Evolutionary conservation across 2,797 vertebrate genomes (phyloP), one percentile per base, ranked within the genome.

Genomic region (Allobates femoralis): DNA sequence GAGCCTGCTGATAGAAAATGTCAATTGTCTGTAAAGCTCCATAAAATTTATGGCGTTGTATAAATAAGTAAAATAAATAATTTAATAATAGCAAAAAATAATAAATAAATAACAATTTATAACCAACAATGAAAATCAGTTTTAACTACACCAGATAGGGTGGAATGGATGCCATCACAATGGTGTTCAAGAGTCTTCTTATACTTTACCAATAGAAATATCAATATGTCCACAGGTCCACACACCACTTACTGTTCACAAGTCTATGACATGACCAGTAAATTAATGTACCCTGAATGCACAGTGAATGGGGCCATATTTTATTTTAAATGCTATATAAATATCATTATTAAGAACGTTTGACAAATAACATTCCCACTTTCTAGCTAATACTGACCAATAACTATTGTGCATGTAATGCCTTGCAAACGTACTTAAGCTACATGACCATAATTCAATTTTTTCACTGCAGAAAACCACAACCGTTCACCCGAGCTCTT

Each of bases 371-470:
- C 77, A 3, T 50, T 37, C 15, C 3, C 58, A 14, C 56, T 79
- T 15, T n/a, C 32, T 21, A n/a, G 30, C 23, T 34, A 12, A 21
- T 41, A 14, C 14, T 50, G 41, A 50, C 21, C 50, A 50, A 80
- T 80, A 37, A 60, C n/a, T n/a, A n/a, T 79, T 79, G 32, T 62
- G 19, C 46, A 50, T 50, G 37, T 19, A 64, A 50, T 30, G 46
- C 7, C 30, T 46, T 46, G 58, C 18, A 66, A 64, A 62, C 23
- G 23, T 37, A 60, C n/a, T 79, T 46, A 80, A 66, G 14, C 50
- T 23, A 66, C 55, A 60, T 62, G 77, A 41, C 79, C 60, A 66
- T 66, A 66, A 64, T 80, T 66, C n/a, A 66, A 34, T 28, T 50
- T 28, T 62, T 30, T 30, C 18, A 80, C 58, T 66, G 41, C 26